phyloP scores from a whole-genome alignment of 35 echinoderm and acorn worm genomes.

The Acanthaster planci region DNA sequence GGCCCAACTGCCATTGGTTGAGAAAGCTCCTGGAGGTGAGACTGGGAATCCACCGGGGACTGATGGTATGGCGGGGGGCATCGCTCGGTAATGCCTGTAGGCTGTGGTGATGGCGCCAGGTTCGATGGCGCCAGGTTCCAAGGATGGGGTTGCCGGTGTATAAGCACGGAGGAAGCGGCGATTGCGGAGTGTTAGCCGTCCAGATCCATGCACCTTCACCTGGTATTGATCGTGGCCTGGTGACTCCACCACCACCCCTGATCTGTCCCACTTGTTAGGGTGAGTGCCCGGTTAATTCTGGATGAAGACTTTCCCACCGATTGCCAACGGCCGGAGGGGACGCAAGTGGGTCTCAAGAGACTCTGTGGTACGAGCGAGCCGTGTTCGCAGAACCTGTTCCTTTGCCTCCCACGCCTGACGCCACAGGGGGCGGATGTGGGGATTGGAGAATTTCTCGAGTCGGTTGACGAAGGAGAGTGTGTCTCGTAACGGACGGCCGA shows the following conservation, averaged over 20 bases:
- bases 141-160: no score
- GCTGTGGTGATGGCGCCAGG: no score
- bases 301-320: constrained; percentile 28
- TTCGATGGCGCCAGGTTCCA: no score
- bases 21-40: no score
- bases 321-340: background rate
- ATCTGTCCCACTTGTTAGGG: constrained; percentile 52
- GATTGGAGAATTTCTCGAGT: constrained; percentile 28
- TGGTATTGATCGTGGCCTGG: constrained; percentile 30
- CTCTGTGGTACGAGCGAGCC: constrained; percentile 27
- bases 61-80: no score
- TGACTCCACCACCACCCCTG: constrained; percentile 38
- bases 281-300: constrained; percentile 36
- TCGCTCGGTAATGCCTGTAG: no score
- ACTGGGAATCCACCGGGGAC: no score
- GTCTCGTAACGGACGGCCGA: constrained; percentile 43
- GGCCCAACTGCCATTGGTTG: no score
- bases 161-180: constrained; percentile 36
- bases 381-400: constrained; percentile 42
- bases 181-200: constrained; percentile 37
- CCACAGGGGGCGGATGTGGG: constrained; percentile 51
- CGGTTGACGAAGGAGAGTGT: constrained; percentile 36
- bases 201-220: constrained; percentile 45
- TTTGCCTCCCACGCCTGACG: background rate
- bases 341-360: background rate